Evolutionary conservation across 2,888 invertebrate genomes (phyloP).

Genomic region (Diplolepis rosae): DNA sequence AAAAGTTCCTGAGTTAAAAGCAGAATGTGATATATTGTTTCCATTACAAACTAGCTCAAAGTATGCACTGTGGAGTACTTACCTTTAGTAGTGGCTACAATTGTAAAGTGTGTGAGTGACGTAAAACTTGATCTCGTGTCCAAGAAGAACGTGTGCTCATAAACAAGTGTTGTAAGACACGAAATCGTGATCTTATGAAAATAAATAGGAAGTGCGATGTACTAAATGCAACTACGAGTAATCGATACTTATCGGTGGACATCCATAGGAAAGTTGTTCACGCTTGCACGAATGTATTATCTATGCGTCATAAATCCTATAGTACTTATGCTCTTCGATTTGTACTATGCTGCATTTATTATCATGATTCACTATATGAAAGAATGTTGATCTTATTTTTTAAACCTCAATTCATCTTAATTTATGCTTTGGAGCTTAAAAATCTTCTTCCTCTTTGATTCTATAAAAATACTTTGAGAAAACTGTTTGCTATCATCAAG

Average conservation of each 20-base stretch:
- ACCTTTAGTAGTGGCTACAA: neutral
- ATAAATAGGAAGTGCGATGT: conserved; percentile 15
- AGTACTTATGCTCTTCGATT: conserved; percentile 12
- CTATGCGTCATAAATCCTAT: conserved; percentile 19
- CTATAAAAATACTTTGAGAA: no score
- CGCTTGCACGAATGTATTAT: conserved; percentile 14
- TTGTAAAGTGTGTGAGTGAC: neutral
- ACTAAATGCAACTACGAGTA: neutral
- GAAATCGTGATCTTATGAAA: conserved; percentile 26
- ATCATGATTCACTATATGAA: neutral
- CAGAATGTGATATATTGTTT: no score
- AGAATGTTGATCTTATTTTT: neutral
- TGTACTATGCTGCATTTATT: neutral
- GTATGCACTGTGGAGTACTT: no score
- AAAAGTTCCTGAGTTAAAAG: neutral
- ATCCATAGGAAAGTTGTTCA: conserved; percentile 18
- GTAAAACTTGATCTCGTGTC: neutral
- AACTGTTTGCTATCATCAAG: no score
- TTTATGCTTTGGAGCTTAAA: neutral
- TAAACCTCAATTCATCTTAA: conserved; percentile 1
- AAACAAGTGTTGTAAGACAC: conserved; percentile 30
- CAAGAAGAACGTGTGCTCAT: conserved; percentile 9
- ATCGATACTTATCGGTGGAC: conserved; percentile 28
- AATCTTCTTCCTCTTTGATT: neutral
- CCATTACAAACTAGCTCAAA: no score